Conservation (phyloP, 2,888 invertebrate genomes). For the Acrobasis repandana region DNA sequence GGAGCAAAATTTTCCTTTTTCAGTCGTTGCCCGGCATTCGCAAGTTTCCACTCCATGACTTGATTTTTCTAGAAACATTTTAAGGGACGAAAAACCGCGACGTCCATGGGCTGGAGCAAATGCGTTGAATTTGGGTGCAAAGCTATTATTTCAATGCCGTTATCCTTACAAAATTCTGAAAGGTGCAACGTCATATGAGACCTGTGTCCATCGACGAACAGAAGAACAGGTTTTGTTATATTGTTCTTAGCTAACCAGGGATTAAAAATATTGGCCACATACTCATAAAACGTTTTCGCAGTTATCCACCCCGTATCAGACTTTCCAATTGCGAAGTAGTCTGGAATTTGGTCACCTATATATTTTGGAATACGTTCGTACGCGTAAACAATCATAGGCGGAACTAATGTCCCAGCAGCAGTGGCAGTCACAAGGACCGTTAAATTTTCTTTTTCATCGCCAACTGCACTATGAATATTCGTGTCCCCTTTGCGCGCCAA, state of each 20-base stretch:
- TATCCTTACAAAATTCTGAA: conserved; percentile 25
- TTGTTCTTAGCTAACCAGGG: neutral
- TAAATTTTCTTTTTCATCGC: neutral
- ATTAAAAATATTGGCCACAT: neutral
- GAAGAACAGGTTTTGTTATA: neutral
- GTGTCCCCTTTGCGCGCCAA: neutral
- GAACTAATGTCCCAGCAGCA: no score
- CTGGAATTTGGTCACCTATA: no score
- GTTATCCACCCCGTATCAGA: conserved; percentile 1
- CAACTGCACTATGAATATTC: neutral
- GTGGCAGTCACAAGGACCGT: no score
- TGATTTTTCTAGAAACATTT: neutral
- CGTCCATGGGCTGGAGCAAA: neutral
- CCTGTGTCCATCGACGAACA: neutral
- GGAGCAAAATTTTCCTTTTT: conserved; percentile 1
- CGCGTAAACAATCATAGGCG: neutral
- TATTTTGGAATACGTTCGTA: no score
- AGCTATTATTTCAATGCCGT: conserved; percentile 29
- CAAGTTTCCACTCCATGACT: neutral
- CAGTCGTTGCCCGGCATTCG: neutral
- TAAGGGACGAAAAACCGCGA: neutral
- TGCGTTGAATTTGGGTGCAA: conserved; percentile 22
- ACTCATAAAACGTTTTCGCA: neutral
- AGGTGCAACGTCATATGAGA: conserved; percentile 6
- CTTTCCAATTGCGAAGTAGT: neutral